phyloP scores from a whole-genome alignment of 2,113 vertebrate species.

The Crotalus helleri region DNA sequence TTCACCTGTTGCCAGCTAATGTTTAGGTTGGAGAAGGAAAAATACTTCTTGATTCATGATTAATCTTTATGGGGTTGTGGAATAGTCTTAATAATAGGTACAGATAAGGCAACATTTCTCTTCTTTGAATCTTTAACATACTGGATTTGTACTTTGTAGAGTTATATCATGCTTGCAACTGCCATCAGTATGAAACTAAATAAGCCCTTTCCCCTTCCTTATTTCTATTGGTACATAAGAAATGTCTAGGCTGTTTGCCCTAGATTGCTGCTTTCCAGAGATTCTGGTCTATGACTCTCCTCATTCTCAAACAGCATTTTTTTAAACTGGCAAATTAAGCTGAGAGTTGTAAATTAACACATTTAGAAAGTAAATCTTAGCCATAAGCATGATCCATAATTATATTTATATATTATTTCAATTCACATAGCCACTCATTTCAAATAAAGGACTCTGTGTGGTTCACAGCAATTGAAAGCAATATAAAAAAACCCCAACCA shows the following conservation, averaged over 20 bases:
- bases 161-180: background rate
- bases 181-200: background rate
- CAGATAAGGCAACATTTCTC: background rate
- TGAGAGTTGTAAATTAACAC: background rate
- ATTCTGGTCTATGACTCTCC: background rate
- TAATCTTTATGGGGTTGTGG: too few relatives aligned
- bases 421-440: background rate
- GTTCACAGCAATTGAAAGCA: background rate
- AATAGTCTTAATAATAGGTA: background rate
- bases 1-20: background rate
- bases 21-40: background rate
- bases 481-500: background rate
- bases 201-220: background rate
- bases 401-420: background rate
- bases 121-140: background rate
- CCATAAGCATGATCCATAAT: background rate
- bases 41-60: background rate
- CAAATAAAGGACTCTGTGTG: background rate
- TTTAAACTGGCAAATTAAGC: background rate
- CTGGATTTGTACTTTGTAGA: background rate
- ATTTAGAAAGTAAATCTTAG: background rate
- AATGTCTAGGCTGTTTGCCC: background rate
- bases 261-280: background rate
- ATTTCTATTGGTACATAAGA: background rate
- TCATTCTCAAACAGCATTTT: background rate